A percentile compares a stretch with the other conserved stretches of the same genome.
phyloP scores from a whole-genome alignment of 1,140 invertebrate species.

The Papilio dardanus region DNA sequence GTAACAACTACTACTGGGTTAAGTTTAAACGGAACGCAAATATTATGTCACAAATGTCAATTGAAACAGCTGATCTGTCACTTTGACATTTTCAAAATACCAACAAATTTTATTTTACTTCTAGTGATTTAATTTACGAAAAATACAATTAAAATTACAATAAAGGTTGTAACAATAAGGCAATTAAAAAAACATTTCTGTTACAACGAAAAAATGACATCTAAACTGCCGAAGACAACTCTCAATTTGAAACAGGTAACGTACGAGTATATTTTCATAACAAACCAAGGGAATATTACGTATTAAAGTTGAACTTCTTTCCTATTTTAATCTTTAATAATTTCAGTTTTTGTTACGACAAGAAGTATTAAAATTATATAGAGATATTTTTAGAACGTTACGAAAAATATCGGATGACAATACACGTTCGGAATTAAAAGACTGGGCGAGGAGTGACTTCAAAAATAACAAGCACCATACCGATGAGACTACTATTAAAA shows the following conservation, averaged over 20 bases:
- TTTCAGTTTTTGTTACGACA: conserved; percentile 89
- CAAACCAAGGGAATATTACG: not conserved
- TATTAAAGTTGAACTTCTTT: conserved; percentile 34
- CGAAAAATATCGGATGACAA: conserved; percentile 85
- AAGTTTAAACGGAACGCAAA: not conserved
- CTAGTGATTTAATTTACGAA: not conserved
- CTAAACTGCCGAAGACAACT: conserved; percentile 80
- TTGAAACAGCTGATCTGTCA: not conserved
- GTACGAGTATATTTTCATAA: not conserved
- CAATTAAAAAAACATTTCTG: not conserved
- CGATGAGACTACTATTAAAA: conserved; percentile 88
- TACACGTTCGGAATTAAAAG: conserved; percentile 84
- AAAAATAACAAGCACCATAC: conserved; percentile 85
- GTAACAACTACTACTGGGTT: not conserved
- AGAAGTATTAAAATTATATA: conserved; percentile 90
- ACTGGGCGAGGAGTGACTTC: conserved; percentile 89
- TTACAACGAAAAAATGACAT: conserved; percentile 49
- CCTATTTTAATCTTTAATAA: conserved; percentile 31
- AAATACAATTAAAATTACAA: not conserved
- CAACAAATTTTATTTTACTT: not conserved
- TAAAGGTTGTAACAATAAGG: not conserved
- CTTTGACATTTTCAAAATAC: not conserved
- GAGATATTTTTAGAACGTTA: conserved; percentile 87
- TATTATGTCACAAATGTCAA: not conserved
- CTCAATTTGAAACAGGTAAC: conserved; percentile 83